Base-by-base conservation (phyloP, 2,797 vertebrate genomes). In the Alca torda region DNA sequence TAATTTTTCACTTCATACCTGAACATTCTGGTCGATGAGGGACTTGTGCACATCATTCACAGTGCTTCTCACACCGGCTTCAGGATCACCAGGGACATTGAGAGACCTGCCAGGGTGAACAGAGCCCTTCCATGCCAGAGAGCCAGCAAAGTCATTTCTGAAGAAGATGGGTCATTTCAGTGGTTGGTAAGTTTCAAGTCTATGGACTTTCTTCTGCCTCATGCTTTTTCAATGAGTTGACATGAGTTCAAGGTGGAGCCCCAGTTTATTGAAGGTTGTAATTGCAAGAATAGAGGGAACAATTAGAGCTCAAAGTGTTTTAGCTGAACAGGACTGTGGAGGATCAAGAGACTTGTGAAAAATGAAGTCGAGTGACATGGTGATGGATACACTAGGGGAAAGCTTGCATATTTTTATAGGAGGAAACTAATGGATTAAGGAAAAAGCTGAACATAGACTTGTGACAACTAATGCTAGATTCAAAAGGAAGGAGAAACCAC, bases 1-100 rank as follows among this genome's bases (percentile, higher is more conserved):
- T 73, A 2, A 10, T 89, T 82, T 89, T 70, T 84, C 33, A 19
- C 0, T 0, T 24, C 0, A 0, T 57, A 56, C 7, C 39, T 28
- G 65, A 53, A 46, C 26, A 31, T 16, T 23, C 10, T 45, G 28
- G 21, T 15, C 0, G 0, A 26, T 21, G 21, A 46, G 35, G n/a
- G 64, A 67, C 1, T 31, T 21, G 10, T n/a, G 68, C 24, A 37
- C 24, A 9, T 3, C 0, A 1, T 73, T 21, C 2, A 4, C 12
- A 23, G 25, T 4, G 14, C 53, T 72, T 41, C 45, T 56, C 64
- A 39, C 13, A 11, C 41, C 23, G 25, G 11, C 35, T 39, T 37
- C 24, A 26, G 35, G 53, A 35, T 28, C 48, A 54, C 17, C 45
- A 68, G 35, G 23, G 61, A 45, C 45, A 20, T 0, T 2, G 23